phyloP scores from a whole-genome alignment of 1,140 invertebrate genomes.

The Dendrolimus punctatus region DNA sequence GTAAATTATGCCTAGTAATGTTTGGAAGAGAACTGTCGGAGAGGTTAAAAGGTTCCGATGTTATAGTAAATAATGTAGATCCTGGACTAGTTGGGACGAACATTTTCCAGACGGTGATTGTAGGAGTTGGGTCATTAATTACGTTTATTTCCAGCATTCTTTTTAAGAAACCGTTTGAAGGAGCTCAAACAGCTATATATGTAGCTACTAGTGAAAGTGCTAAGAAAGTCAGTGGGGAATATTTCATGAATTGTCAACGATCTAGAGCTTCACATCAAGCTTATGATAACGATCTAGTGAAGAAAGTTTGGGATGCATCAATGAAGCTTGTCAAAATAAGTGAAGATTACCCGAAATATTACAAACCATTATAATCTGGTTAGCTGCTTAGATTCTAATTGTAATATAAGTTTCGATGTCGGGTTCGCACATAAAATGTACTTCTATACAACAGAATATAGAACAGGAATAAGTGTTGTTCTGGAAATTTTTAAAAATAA shows the following conservation, averaged over 20 bases:
- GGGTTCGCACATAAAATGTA: no score
- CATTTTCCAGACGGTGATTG: constrained; percentile 29
- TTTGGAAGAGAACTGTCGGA: constrained; percentile 77
- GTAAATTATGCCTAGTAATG: constrained; percentile 80
- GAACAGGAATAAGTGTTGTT: no score
- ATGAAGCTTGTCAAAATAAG: constrained; percentile 26
- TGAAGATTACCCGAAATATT: constrained; percentile 9
- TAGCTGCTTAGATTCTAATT: no score
- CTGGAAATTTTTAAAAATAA: no score
- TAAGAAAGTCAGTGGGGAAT: constrained; percentile 41
- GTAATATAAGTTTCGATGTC: no score
- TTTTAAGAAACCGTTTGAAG: constrained; percentile 44
- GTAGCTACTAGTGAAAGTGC: constrained; percentile 31
- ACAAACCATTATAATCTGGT: no score
- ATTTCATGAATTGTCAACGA: constrained; percentile 40
- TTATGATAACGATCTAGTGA: constrained; percentile 21
- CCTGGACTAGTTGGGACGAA: constrained; percentile 76
- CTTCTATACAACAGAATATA: no score
- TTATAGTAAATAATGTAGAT: constrained; percentile 73
- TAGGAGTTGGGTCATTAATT: constrained; percentile 20
- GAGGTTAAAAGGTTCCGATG: constrained; percentile 67
- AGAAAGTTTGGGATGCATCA: constrained; percentile 29
- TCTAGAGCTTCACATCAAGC: constrained; percentile 14
- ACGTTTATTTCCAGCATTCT: constrained; percentile 27
- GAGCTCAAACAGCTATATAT: constrained; percentile 44